phyloP scores from a whole-genome alignment of 2,797 vertebrate species.

The Manis crassicaudata region DNA sequence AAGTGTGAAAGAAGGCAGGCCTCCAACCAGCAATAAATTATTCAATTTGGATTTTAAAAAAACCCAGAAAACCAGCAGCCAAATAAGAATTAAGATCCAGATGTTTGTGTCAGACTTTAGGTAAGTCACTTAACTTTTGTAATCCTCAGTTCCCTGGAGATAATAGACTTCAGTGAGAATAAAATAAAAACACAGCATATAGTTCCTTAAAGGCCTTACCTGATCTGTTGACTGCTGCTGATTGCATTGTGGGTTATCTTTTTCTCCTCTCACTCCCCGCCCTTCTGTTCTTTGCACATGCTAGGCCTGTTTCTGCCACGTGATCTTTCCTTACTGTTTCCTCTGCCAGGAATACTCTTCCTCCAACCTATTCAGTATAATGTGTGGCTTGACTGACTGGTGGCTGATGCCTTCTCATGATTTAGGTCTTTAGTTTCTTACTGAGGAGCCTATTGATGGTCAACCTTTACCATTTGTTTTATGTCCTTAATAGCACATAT shows the following conservation, averaged over 20 bases:
- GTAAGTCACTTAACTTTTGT: neutral
- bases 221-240: neutral
- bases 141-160: neutral
- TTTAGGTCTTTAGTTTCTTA: neutral
- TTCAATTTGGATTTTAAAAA: constrained; percentile 69
- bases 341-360: neutral
- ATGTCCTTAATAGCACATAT: neutral
- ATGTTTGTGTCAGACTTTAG: neutral
- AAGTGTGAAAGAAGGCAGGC: constrained; percentile 75
- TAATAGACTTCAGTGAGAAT: neutral
- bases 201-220: neutral
- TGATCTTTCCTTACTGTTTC: neutral
- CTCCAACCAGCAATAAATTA: constrained; percentile 85
- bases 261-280: neutral
- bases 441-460: neutral
- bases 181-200: neutral
- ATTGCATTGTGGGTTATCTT: neutral
- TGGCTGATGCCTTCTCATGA: neutral
- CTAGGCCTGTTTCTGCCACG: neutral
- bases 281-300: neutral
- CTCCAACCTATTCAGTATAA: neutral
- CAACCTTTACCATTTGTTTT: neutral
- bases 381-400: neutral
- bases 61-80: neutral
- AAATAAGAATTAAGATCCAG: neutral